Evolutionary conservation across 2,797 vertebrate species (phyloP), one percentile per base, ranked within the genome.

Genomic region (Eulemur albifrons): DNA sequence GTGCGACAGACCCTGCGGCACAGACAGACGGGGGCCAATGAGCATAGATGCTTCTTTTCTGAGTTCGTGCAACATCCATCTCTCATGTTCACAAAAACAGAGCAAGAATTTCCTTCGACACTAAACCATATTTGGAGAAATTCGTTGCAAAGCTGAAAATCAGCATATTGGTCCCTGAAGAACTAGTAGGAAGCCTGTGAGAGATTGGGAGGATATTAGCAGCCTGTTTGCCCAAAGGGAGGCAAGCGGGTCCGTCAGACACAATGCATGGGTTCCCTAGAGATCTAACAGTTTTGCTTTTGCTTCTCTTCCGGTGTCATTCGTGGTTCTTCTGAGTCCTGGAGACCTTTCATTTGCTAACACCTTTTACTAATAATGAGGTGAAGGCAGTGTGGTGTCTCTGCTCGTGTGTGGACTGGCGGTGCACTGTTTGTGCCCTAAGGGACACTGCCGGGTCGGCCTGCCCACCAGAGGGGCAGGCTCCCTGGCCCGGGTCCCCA

Each of bases 21-120:
- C 4, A 35, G 86, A 6, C 21, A 35, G 15, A 40, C 0, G 0
- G 0, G 0, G n/a, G 23, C 2, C 17, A 1, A 0, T 0, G 40
- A 4, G 5, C 25, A 9, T 2, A 40, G 80, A 8, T 4, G 4
- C 88, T 83, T 82, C 76, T 89, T 94, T 88, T 76, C 88, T 73
- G 67, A 88, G 38, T 80, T 45, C 15, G 15, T 4, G 11, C 23
- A 38, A 6, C 15, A 48, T 38, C 57, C 35, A 11, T 50, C n/a
- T 76, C 61, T 93, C 73, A 65, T 6, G 8, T 75, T 94, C n/a
- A 12, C 30, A 67, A 54, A 65, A n/a, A 85, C 7, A 57, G 50
- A 61, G 45, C 27, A 38, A 52, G 88, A 76, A 77, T 83, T 87
- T 82, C 77, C 86, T 89, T 93, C 65, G 67, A 88, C 59, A 67